Base-by-base conservation (phyloP, 1,140 invertebrate genomes). In the Belonocnema kinseyi region DNA sequence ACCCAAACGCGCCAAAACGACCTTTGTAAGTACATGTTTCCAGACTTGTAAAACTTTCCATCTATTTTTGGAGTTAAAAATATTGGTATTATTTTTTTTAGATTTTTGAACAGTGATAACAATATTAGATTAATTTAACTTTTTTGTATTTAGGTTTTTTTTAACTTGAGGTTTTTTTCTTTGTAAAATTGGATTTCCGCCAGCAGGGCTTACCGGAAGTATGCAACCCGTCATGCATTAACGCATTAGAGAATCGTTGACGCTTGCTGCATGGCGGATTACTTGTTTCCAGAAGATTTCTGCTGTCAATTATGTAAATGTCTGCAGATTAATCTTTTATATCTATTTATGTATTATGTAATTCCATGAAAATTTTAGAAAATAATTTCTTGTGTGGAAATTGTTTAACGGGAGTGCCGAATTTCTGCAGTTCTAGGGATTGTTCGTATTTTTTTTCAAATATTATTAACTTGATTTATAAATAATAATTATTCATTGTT, bases 1-100 rank as follows among this genome's bases (percentile, higher is more conserved):
- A 99, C 91, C 99, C 98, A 16, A 99, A 99, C 93, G 98, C 98
- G 85, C 99, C 99, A 56, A 99, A 99, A 93, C 93, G 99, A 93
- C 97, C 98, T 86, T 93, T 99, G 95, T 99, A 95, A 96, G 98
- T 95, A 73, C 40, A 46, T 46, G 40, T 72, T n/a, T 40, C 61
- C 61, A 40, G 61, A 66, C 40, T 26, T 40, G 40, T 66, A 16
- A 46, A 66, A 40, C 16, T 8, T n/a, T 46, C 26, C 40, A 12
- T 0, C 17, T 16, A 10, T n/a, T 33, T 66, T 46, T 66, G 21
- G 11, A n/a, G 13, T 16, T n/a, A 66, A 66, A 66, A n/a, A 10
- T 7, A 12, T 46, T 66, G 13, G 7, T 16, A 40, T n/a, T 66
- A 3, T 26, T 40, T 26, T 33, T 12, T 33, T 8, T 16, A 66